Percentiles rank a stretch among this genome's conserved stretches.
Conservation (phyloP, 2,888 invertebrate species). For the Synergus itoensis region DNA sequence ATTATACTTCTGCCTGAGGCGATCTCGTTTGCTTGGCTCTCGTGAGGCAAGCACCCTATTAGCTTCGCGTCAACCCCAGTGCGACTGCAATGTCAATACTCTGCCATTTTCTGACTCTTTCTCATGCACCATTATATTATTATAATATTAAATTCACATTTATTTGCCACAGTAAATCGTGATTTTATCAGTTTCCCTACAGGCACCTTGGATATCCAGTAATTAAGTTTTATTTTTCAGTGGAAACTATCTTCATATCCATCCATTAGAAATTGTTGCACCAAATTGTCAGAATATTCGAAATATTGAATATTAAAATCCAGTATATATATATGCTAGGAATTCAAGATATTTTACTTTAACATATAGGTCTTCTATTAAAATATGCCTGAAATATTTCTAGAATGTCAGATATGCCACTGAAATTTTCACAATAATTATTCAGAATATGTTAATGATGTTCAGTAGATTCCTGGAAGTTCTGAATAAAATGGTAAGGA, state of each 20-base stretch:
- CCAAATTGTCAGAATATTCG: too few relatives aligned
- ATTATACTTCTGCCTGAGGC: constrained; percentile 68
- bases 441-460: not conserved
- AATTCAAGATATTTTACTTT: not conserved
- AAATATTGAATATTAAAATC: too few relatives aligned
- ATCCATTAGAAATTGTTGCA: too few relatives aligned
- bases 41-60: constrained; percentile 69
- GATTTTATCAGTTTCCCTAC: too few relatives aligned
- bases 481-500: too few relatives aligned
- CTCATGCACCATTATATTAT: too few relatives aligned
- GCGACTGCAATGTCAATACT: constrained; percentile 46
- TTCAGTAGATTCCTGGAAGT: not conserved
- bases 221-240: too few relatives aligned
- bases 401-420: not conserved
- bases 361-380: not conserved
- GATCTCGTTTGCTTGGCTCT: constrained; percentile 63
- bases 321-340: not conserved
- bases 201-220: too few relatives aligned
- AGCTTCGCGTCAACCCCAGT: constrained; percentile 48
- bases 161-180: too few relatives aligned
- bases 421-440: not conserved
- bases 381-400: not conserved
- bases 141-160: too few relatives aligned
- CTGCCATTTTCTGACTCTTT: too few relatives aligned
- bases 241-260: too few relatives aligned